phyloP scores from a whole-genome alignment of 2,113 vertebrate species.

The Zosterops japonicus region DNA sequence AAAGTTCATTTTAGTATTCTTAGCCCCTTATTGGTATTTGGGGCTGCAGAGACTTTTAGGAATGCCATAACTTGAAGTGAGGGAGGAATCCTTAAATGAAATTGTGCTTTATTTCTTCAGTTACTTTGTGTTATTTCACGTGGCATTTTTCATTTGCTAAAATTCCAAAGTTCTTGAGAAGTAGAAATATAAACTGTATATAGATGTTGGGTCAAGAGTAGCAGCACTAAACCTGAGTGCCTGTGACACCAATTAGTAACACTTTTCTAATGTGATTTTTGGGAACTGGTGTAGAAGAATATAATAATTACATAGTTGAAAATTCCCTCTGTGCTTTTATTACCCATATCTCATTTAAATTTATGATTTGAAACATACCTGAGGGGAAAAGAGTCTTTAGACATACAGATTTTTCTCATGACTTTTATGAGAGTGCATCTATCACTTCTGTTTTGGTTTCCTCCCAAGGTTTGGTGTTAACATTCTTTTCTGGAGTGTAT shows the following conservation, averaged over 20 bases:
- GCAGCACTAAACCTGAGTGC: not conserved
- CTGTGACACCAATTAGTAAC: not conserved
- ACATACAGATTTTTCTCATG: not conserved
- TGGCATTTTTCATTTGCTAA: not conserved
- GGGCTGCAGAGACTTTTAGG: not conserved
- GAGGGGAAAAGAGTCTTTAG: not conserved
- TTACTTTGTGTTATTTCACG: not conserved
- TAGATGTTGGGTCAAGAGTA: not conserved
- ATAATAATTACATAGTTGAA: not conserved
- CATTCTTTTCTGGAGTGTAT: conserved; percentile 95
- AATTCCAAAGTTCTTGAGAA: not conserved
- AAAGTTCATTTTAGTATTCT: not conserved
- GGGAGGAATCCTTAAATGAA: rapidly evolving
- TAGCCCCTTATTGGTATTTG: not conserved
- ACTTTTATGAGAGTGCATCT: not conserved
- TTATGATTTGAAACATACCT: not conserved
- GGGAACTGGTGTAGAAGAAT: not conserved
- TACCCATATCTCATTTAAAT: not conserved
- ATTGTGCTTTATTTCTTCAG: not conserved
- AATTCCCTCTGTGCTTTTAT: not conserved
- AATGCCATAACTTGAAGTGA: rapidly evolving
- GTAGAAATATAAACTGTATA: not conserved
- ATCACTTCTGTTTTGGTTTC: not conserved
- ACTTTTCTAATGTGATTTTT: not conserved
- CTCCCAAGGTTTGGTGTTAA: conserved; percentile 87